Evolutionary conservation across 2,888 invertebrate species (phyloP).

Genomic region (Iselma pallidipennis): DNA sequence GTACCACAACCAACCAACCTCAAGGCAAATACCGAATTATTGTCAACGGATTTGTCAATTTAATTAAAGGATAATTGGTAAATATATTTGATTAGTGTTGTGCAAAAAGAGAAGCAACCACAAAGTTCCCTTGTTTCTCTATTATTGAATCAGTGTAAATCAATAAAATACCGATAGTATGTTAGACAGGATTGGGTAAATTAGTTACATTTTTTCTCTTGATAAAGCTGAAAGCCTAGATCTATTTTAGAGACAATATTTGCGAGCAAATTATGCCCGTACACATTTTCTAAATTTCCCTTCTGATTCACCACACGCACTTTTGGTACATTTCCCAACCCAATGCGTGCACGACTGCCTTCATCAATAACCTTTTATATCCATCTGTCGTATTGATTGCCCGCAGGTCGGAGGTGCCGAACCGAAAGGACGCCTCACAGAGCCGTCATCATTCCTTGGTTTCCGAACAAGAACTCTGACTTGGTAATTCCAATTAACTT

Average conservation of each 20-base stretch:
- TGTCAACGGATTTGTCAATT: slow-evolving; percentile 29
- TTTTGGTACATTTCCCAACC: slow-evolving; percentile 31
- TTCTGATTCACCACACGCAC: slow-evolving; percentile 26
- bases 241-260: background rate
- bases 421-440: background rate
- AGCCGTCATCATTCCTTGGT: background rate
- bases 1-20: slow-evolving; percentile 15
- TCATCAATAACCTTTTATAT: slow-evolving; percentile 45
- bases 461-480: background rate
- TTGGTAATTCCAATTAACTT: background rate
- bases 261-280: background rate
- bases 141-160: too few relatives aligned
- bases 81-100: slow-evolving; percentile 16
- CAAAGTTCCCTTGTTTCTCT: too few relatives aligned
- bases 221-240: too few relatives aligned
- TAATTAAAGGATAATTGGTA: slow-evolving; percentile 32
- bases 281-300: slow-evolving; percentile 20
- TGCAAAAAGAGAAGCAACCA: too few relatives aligned
- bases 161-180: too few relatives aligned
- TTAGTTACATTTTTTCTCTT: too few relatives aligned
- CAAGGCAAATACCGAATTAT: slow-evolving; percentile 30
- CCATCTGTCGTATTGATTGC: slow-evolving; percentile 46
- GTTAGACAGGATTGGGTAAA: too few relatives aligned
- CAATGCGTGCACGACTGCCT: slow-evolving; percentile 34
- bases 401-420: slow-evolving; percentile 37